A percentile compares a stretch with the other conserved stretches of the same genome.
Evolutionary conservation across 2,113 vertebrate genomes (phyloP).

Genomic region (Muntiacus muntjak): DNA sequence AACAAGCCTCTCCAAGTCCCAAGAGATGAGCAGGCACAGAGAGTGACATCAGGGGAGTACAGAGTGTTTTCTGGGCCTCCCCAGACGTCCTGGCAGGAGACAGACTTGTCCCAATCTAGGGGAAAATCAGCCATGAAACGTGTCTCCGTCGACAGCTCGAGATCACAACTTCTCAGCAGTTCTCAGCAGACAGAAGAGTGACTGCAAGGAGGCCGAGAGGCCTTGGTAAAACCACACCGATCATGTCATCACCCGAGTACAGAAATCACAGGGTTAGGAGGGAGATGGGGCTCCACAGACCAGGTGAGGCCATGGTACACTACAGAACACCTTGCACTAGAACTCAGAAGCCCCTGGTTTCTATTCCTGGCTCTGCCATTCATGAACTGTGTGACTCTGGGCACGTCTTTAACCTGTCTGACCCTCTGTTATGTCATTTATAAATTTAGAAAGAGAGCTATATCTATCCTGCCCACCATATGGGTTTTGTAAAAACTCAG

Average conservation of each 20-base stretch:
- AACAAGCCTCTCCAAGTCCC: constrained; percentile 18
- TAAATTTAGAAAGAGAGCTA: background rate
- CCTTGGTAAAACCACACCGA: background rate
- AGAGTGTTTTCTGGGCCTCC: constrained; percentile 53
- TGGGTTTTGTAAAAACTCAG: background rate
- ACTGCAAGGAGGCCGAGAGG: background rate
- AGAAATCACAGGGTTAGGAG: background rate
- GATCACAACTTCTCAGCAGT: background rate
- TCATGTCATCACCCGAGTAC: background rate
- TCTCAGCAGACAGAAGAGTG: background rate
- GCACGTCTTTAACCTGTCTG: background rate
- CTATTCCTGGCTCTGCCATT: background rate
- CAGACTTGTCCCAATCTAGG: constrained; percentile 50
- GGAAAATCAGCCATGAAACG: constrained; percentile 52
- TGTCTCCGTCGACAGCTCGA: background rate
- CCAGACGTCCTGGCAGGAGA: constrained; percentile 63
- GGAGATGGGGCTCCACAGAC: background rate
- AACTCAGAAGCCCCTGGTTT: background rate
- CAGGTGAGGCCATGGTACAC: background rate
- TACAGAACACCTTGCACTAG: background rate
- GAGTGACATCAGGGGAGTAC: constrained; percentile 43
- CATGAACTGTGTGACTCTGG: background rate
- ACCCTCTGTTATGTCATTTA: background rate
- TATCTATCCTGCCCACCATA: background rate
- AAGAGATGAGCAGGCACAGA: constrained; percentile 30